phyloP scores from a whole-genome alignment of 1,140 invertebrate genomes.

The Platorchestia sp. region DNA sequence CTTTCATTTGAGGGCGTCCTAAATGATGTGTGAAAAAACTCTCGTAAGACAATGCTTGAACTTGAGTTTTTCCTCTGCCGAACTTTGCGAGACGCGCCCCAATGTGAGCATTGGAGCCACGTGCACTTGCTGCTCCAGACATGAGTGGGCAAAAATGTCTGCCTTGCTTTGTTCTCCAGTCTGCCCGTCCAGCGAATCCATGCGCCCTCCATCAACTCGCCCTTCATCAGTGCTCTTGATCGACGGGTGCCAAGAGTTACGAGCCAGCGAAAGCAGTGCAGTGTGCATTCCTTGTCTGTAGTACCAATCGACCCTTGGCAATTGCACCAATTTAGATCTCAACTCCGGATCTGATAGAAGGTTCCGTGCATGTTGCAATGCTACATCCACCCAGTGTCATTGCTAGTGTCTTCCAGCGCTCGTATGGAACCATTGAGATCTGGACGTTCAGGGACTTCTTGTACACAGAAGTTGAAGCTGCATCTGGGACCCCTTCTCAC shows the following conservation, averaged over 20 bases:
- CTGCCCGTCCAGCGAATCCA: not conserved
- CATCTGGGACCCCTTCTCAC: not conserved
- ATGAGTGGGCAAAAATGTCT: not conserved
- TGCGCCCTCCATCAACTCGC: not conserved
- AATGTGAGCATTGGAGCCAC: not conserved
- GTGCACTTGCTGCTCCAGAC: not conserved
- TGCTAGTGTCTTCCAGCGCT: not conserved
- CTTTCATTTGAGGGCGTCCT: too few species aligned
- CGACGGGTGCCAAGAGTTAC: constrained; percentile 32
- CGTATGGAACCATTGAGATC: not conserved
- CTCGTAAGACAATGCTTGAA: not conserved
- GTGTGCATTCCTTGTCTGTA: constrained; percentile 31
- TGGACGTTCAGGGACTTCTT: not conserved
- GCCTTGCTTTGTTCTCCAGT: not conserved
- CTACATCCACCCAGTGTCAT: constrained; percentile 10
- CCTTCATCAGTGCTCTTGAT: not conserved
- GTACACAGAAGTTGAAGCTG: not conserved
- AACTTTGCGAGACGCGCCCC: not conserved
- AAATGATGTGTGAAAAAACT: too few species aligned
- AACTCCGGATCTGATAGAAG: constrained; percentile 5
- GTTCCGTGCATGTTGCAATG: not conserved
- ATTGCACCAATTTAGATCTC: constrained; percentile 9
- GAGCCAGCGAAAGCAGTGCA: not conserved
- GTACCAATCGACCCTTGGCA: constrained; percentile 3
- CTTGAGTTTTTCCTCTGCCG: not conserved